Evolutionary conservation across 2,888 invertebrate species (phyloP), one percentile per base, ranked within the genome.

Genomic region (Aleiodes alternator): DNA sequence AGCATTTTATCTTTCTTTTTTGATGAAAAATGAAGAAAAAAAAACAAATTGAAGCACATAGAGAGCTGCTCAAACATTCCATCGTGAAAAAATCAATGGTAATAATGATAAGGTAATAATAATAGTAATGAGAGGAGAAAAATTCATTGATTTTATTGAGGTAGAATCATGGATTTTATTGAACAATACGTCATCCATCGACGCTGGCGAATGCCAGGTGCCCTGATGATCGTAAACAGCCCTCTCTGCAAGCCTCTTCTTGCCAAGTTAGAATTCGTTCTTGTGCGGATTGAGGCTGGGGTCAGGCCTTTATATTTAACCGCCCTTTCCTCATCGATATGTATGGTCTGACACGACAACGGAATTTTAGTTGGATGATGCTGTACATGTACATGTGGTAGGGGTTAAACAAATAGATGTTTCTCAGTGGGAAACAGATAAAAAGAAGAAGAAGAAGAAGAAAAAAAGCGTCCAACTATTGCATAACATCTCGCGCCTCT

Each of bases 291-390:
- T 71, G 71, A 59, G 50, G 53, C 38, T 31, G 53, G 59, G 61
- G 50, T 50, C 23, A 61, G 53, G 57, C 68, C 48, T 69, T 73
- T 74, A 71, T 57, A 71, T 66, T 38, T 70, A 68, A 72, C 73
- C 77, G 66, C 78, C 76, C 73, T 78, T 74, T 77, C 75, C 84
- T 86, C 86, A 87, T 88, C 87, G 87, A 87, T 87, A 87, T 87
- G 87, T 85, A 84, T 82, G 85, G 82, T 82, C 83, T 84, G 84
- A 86, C 85, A 84, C 86, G 83, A 80, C 80, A 77, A 73, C 82
- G 87, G 88, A 88, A 88, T 88, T 87, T 88, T 86, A 88, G 88
- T 87, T 88, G 87, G 86, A 83, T 80, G 83, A 83, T 74, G 81
- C 61, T 38, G 59, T 23, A 11, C 34, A 74, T 38, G 31, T 55